Evolutionary conservation across 2,888 invertebrate genomes (phyloP), one percentile per base, ranked within the genome.

Genomic region (Sphecodes monilicornis): DNA sequence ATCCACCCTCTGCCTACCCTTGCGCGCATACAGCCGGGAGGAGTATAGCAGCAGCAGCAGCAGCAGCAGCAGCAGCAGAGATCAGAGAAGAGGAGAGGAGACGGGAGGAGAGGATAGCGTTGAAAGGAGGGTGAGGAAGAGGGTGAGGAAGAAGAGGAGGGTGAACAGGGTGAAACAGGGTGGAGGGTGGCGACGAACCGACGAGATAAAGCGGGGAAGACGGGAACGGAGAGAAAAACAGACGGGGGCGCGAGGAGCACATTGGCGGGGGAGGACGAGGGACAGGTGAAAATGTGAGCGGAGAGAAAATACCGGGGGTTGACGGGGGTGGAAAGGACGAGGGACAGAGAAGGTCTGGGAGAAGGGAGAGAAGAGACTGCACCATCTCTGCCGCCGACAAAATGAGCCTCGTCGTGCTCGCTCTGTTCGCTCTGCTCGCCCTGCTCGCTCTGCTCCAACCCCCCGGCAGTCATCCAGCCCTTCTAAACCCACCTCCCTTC

Each of bases 391-490:
- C 91, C 88, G 93, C 94, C 94, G 93, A 93, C 94, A 94, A 94
- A 94, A 94, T 94, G 94, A 94, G 94, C 94, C 92, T 94, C 94
- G 91, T 91, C 92, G 90, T 50, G n/a, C 85, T 90, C 6, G 16
- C 60, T 18, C 32, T 64, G 16, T 90, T 89, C 83, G 86, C 85
- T 84, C 81, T 89, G 85, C 41, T 26, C 64, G 16, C 60, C 32
- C 32, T 64, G 16, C 90, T 89, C 83, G 86, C 85, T 84, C 81
- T 89, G 85, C 41, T 26, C 76, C 78, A 76, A 83, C 86, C 85
- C 78, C 78, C 22, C 64, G 64, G 64, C 87, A 76, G 43, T 74
- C 57, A 41, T 80, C 54, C 78, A 57, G 39, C 64, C 81, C 66
- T 69, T 60, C 74, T 57, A 43, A 68, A 66, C 79, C 64, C 26